These are phyloP conservation scores for Erannis defoliaria DNA, from an alignment of 2,888 invertebrate species.

Conservation along the genomic window DNA sequence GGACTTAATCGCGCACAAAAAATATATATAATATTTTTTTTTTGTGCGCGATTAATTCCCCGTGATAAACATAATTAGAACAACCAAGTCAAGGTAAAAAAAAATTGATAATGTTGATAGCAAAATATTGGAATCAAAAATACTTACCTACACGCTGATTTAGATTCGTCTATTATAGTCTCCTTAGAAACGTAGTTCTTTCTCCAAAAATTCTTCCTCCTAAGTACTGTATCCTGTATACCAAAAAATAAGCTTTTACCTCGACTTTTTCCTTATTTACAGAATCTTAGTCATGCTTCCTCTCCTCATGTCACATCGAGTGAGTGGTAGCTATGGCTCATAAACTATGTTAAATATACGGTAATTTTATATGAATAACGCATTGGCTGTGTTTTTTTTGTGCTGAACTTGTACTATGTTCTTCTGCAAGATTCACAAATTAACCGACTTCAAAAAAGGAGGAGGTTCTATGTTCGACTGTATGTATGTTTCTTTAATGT, in stretches of 20 bases:
- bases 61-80: too few relatives aligned
- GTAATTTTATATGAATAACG: neutral
- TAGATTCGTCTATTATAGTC: neutral
- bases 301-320: constrained; percentile 27
- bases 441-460: too few relatives aligned
- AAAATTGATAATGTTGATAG: too few relatives aligned
- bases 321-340: neutral
- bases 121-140: too few relatives aligned
- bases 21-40: too few relatives aligned
- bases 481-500: too few relatives aligned
- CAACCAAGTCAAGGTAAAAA: too few relatives aligned
- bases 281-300: constrained; percentile 29
- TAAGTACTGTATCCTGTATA: constrained; percentile 7
- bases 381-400: neutral
- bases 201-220: constrained; percentile 8
- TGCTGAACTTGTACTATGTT: too few relatives aligned
- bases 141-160: neutral
- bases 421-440: too few relatives aligned
- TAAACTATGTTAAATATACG: neutral
- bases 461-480: too few relatives aligned
- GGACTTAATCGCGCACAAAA: too few relatives aligned
- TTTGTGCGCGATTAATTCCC: too few relatives aligned
- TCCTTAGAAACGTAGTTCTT: neutral
- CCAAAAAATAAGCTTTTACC: constrained; percentile 20
- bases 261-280: constrained; percentile 24